Base-by-base conservation (phyloP, 2,888 invertebrate species). In the Nudaria mundana region DNA sequence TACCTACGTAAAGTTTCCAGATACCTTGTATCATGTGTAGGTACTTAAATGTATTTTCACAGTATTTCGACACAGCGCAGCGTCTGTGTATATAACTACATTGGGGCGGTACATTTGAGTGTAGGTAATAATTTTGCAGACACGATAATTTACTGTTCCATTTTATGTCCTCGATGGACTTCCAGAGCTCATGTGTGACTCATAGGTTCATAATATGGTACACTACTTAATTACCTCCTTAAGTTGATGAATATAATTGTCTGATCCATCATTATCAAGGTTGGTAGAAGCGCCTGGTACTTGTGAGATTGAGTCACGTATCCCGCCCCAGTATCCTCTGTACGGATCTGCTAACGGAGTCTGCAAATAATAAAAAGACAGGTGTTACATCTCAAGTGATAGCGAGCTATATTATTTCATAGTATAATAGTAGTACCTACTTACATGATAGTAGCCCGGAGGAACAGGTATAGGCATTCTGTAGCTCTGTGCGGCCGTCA, bases 311-410 rank as follows among this genome's bases (percentile, higher is more conserved):
- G 97, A 97, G 73, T 99, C 98, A 18, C 98, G 90, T 70, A 98
- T 98, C 0, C 98, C 98, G 16, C 98, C 98, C 96, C 97, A 99
- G 5, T 94, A 84, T 0, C 99, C 99, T 57, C 91, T 90, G 71
- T 94, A 98, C 0, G 97, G 95, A 79, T 99, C 98, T 2, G 99
- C 96, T 77, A 97, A 94, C 92, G 96, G 95, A 0, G 93, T 91
- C 95, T 97, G 71, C 11, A 43, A 20, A 5, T 18, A 18, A 18
- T 5, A 18, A 18, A 18, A 18, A 18, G n/a, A n/a, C n/a, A n/a
- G 18, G 18, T 18, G 5, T 18, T 3, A 18, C 18, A 18, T 18
- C 5, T 18, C 5, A 18, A 18, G 5, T 4, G 3, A 18, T 18
- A n/a, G 18, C 18, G 18, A 18, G 18, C 3, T 18, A 4, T 18